phyloP scores from a whole-genome alignment of 1,140 invertebrate species.

The Polypedilum vanderplanki region DNA sequence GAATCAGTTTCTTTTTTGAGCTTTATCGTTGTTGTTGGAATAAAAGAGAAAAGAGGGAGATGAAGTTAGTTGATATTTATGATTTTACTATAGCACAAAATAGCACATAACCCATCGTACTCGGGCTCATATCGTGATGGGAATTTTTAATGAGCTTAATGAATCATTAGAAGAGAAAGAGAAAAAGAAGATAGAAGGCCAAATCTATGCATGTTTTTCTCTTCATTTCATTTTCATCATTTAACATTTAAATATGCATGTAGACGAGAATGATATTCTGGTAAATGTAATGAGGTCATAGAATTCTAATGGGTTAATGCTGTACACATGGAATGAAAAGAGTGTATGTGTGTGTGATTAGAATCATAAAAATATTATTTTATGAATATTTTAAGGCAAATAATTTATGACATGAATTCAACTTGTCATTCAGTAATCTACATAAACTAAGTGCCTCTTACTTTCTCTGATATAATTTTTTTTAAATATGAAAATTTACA shows the following conservation, averaged over 20 bases:
- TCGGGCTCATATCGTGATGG: neutral
- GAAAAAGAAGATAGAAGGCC: neutral
- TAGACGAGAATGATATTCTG: neutral
- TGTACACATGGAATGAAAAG: too few species aligned
- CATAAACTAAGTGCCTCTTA: too few species aligned
- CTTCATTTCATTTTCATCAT: neutral
- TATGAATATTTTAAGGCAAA: too few species aligned
- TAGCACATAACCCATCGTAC: neutral
- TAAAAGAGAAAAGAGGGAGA: neutral
- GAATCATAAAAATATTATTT: too few species aligned
- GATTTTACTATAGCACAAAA: neutral
- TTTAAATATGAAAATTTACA: too few species aligned
- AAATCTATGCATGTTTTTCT: neutral
- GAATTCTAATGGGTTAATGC: slow-evolving; percentile 8
- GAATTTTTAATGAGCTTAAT: slow-evolving; percentile 24
- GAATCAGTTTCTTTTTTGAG: neutral
- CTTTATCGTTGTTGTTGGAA: neutral
- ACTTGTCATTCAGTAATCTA: too few species aligned
- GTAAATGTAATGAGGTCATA: neutral
- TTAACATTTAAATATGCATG: slow-evolving; percentile 1
- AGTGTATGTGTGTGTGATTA: too few species aligned
- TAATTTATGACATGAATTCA: too few species aligned
- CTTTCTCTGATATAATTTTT: too few species aligned
- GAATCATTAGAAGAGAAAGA: slow-evolving; percentile 20
- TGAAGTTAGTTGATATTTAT: neutral